Percentiles rank a stretch among this genome's conserved stretches.
These are phyloP conservation scores for Ormyrus pomaceus DNA, from an alignment of 2,888 invertebrate species.

Conservation along the genomic window DNA sequence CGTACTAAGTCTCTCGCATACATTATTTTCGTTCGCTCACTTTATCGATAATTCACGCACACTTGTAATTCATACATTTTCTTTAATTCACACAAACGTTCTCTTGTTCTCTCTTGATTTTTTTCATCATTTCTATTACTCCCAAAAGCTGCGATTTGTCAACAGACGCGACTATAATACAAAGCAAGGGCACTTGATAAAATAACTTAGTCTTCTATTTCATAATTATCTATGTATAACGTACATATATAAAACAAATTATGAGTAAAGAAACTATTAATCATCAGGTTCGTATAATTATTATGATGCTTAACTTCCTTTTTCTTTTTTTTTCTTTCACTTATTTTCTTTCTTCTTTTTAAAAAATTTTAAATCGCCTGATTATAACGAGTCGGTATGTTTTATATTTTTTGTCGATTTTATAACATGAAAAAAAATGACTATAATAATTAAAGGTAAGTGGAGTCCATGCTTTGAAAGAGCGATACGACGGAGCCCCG, in stretches of 20 bases:
- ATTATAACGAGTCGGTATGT: slow-evolving; percentile 47
- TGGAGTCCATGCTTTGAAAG: slow-evolving; percentile 62
- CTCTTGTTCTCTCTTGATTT: slow-evolving; percentile 53
- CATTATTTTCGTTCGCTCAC: slow-evolving; percentile 54
- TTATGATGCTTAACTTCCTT: slow-evolving; percentile 64
- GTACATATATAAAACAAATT: slow-evolving; percentile 75
- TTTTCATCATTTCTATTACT: slow-evolving; percentile 58
- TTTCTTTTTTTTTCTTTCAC: slow-evolving; percentile 34
- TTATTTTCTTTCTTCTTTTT: slow-evolving; percentile 40
- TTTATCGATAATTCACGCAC: slow-evolving; percentile 53
- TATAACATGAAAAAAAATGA: slow-evolving; percentile 31
- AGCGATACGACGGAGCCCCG: slow-evolving; percentile 58
- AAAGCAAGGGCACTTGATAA: slow-evolving; percentile 81
- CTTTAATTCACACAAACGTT: slow-evolving; percentile 56
- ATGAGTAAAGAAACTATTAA: slow-evolving; percentile 72
- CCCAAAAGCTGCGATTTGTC: slow-evolving; percentile 72
- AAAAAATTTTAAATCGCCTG: slow-evolving; percentile 44
- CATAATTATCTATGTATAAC: slow-evolving; percentile 75
- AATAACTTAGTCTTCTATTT: slow-evolving; percentile 79
- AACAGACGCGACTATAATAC: slow-evolving; percentile 77
- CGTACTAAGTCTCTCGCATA: slow-evolving; percentile 39
- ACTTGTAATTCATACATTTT: slow-evolving; percentile 32
- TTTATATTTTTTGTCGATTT: slow-evolving; percentile 47
- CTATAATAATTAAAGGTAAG: slow-evolving; percentile 53
- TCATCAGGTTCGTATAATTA: slow-evolving; percentile 70